phyloP scores from a whole-genome alignment of 2,797 vertebrate species.

The Zenarchopterus dispar region DNA sequence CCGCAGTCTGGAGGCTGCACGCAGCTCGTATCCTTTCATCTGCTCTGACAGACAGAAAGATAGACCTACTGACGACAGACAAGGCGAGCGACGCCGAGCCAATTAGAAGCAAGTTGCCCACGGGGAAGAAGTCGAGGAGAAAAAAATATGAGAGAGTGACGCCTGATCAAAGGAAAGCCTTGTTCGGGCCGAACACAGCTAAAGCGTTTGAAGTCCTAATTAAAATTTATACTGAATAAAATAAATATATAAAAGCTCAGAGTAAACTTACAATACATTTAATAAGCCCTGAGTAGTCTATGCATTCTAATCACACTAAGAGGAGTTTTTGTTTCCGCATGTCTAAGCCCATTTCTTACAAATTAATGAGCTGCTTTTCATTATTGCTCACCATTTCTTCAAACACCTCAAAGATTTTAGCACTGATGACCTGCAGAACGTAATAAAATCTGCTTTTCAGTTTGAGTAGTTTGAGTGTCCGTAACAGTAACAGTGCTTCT shows the following conservation, averaged over 20 bases:
- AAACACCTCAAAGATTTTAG: conserved; percentile 13
- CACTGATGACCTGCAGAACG: conserved; percentile 24
- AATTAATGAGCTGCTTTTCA: conserved; percentile 56
- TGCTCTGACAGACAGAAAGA: conserved; percentile 65
- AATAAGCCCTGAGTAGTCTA: conserved; percentile 58
- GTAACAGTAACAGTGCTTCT: background rate
- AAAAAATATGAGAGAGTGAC: conserved; percentile 62
- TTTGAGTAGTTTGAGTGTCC: conserved; percentile 1
- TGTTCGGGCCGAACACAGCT: conserved; percentile 59
- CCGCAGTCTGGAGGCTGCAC: conserved; percentile 21
- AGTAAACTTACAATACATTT: conserved; percentile 76
- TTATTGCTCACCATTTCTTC: conserved; percentile 52
- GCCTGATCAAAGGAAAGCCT: conserved; percentile 81
- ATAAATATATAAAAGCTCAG: conserved; percentile 72
- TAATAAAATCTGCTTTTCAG: background rate
- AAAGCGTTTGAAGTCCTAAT: conserved; percentile 81
- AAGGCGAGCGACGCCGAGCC: conserved; percentile 62
- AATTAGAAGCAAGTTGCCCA: conserved; percentile 76
- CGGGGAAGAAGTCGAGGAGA: conserved; percentile 58
- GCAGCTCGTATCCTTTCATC: conserved; percentile 68
- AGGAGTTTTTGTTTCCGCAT: conserved; percentile 64
- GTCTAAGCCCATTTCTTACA: conserved; percentile 64
- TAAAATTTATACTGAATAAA: conserved; percentile 78
- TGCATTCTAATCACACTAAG: conserved; percentile 57
- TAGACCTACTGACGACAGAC: conserved; percentile 66